Evolutionary conservation across 2,888 invertebrate genomes (phyloP), one percentile per base, ranked within the genome.

Genomic region (Cataglyphis albicans): DNA sequence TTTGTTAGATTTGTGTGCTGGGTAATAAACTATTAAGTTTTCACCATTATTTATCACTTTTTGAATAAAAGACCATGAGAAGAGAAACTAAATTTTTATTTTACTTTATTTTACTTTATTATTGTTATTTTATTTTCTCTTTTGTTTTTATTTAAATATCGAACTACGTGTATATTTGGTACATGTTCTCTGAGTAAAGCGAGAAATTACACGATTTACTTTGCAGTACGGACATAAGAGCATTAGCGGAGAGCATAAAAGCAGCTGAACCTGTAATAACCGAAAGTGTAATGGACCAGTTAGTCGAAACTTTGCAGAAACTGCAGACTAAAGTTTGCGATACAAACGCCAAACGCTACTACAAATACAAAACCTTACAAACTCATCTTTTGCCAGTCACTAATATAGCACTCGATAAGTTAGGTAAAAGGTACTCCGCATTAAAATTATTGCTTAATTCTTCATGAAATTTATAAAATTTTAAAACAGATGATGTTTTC

Each of bases 361-460:
- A 96, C 93, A 96, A 96, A 89, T 96, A 96, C 95, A 96, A 96
- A 93, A 96, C 96, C 0, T 93, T 97, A 86, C 95, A 96, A 91
- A 96, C 97, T 0, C 97, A 97, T 92, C 95, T 97, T 21, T 94
- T 97, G 86, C 97, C 97, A 1, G 94, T 97, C 52, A 97, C 97
- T 6, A 97, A 97, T 91, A 96, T 97, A 35, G 96, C 96, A 57
- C 96, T 97, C 91, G 96, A 97, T 94, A 96, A 97, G 93, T 95
- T 95, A 91, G 97, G 97, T 15, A 95, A 95, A 87, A 96, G 95
- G 97, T 96, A 93, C 91, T 91, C 78, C 73, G 84, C 64, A 81
- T 86, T 89, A 84, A 87, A 35, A 81, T 84, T 81, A 44, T 72
- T 74, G 21, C 57, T 78, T 32, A 59, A 78, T 18, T 48, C 18